Conservation (phyloP, 1,140 invertebrate genomes). For the Littorina saxatilis region DNA sequence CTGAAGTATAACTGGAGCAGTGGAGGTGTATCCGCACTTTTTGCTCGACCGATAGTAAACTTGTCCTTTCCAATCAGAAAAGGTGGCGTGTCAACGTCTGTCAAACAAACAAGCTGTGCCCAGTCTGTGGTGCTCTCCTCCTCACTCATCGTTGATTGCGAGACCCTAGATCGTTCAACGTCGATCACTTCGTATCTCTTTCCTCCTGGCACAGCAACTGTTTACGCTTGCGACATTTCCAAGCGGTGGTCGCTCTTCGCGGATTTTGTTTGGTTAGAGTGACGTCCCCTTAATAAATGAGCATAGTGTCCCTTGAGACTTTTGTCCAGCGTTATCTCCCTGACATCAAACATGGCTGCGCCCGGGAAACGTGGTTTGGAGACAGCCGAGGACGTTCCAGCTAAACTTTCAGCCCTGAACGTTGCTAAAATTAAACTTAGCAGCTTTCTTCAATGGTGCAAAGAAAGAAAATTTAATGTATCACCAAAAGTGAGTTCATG, state of each 20-base stretch:
- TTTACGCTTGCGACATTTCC: neutral
- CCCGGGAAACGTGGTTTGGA: conserved; percentile 36
- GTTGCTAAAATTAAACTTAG: conserved; percentile 21
- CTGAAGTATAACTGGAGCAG: too few species aligned
- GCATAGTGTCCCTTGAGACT: too few species aligned
- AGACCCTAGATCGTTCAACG: neutral
- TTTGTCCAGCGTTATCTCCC: neutral
- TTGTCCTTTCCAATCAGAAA: conserved; percentile 52
- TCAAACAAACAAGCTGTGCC: conserved; percentile 67
- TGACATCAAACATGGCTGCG: conserved; percentile 43
- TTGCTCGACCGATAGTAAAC: conserved; percentile 65
- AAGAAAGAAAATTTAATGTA: conserved; percentile 36
- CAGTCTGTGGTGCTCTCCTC: conserved; percentile 41
- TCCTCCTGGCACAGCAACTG: neutral
- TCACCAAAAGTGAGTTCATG: conserved; percentile 42
- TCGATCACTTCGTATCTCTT: neutral
- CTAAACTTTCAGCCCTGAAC: conserved; percentile 28
- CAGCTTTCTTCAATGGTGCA: conserved; percentile 42
- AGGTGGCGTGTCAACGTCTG: conserved; percentile 60
- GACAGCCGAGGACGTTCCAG: neutral
- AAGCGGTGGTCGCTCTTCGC: too few species aligned
- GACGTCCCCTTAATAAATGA: too few species aligned
- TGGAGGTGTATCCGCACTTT: too few species aligned
- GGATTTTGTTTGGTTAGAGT: too few species aligned
- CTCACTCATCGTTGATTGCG: conserved; percentile 2